Evolutionary conservation across 1,140 invertebrate genomes (phyloP).

Genomic region (Lepidotrigona ventralis): DNA sequence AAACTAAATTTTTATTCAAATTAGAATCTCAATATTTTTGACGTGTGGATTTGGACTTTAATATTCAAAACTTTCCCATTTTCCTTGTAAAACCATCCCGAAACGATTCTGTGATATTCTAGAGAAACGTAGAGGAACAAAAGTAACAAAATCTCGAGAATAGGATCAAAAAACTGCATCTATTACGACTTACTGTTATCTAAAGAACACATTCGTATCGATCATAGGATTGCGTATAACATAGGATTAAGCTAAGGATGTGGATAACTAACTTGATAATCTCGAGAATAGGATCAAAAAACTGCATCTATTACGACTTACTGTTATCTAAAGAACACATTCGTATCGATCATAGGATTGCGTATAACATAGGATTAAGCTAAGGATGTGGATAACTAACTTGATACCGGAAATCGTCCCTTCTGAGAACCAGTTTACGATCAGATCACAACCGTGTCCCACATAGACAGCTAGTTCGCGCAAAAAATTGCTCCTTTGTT

Average conservation of each 20-base stretch:
- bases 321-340: neutral
- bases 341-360: neutral
- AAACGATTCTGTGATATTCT: too few relatives aligned
- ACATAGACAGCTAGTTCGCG: neutral
- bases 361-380: too few relatives aligned
- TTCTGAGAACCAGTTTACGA: slow-evolving; percentile 2
- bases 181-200: neutral
- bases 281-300: neutral
- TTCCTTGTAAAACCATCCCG: too few relatives aligned
- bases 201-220: neutral
- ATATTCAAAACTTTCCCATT: too few relatives aligned
- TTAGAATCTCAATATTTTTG: too few relatives aligned
- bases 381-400: neutral
- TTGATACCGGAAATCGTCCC: neutral
- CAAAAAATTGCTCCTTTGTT: neutral
- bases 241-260: too few relatives aligned
- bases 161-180: neutral
- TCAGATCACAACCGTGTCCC: slow-evolving; percentile 2
- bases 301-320: neutral
- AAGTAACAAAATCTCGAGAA: neutral
- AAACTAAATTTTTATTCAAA: too few relatives aligned
- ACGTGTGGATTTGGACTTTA: too few relatives aligned
- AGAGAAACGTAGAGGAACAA: fast-evolving
- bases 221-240: too few relatives aligned
- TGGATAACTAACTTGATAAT: too few relatives aligned